These are phyloP conservation scores for Axea sp. DNA, from an alignment of 2,888 invertebrate genomes.

Conservation along the genomic window DNA sequence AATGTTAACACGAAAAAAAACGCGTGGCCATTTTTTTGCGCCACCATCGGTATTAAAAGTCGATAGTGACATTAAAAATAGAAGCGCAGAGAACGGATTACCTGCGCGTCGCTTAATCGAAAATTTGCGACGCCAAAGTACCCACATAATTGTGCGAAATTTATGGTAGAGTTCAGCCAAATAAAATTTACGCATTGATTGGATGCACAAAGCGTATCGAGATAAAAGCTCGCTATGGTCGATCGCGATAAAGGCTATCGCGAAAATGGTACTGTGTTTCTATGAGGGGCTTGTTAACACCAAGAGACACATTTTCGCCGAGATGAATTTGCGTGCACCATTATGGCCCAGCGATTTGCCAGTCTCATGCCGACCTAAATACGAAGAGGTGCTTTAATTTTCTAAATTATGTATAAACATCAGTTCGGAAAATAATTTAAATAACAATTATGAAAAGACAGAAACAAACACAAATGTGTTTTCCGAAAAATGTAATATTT, in stretches of 20 bases:
- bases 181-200: slow-evolving; percentile 57
- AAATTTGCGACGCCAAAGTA: slow-evolving; percentile 41
- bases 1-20: slow-evolving; percentile 1
- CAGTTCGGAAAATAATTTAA: no score
- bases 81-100: slow-evolving; percentile 21
- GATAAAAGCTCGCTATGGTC: slow-evolving; percentile 47
- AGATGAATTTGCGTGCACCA: slow-evolving; percentile 25
- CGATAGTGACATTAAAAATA: not conserved
- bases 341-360: slow-evolving; percentile 9
- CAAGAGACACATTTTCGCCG: slow-evolving; percentile 31
- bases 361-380: slow-evolving; percentile 1
- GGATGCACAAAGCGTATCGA: slow-evolving; percentile 55
- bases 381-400: no score
- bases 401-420: no score
- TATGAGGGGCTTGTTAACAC: slow-evolving; percentile 45
- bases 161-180: slow-evolving; percentile 53
- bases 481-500: no score
- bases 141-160: slow-evolving; percentile 53
- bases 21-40: not conserved
- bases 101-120: slow-evolving; percentile 40
- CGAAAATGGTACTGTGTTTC: slow-evolving; percentile 44
- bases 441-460: no score
- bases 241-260: slow-evolving; percentile 56
- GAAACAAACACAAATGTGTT: no score
- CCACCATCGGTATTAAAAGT: not conserved